Percentiles rank a stretch among this genome's conserved stretches.
Evolutionary conservation across 2,797 vertebrate species (phyloP).

Genomic region (Cyclopterus lumpus): DNA sequence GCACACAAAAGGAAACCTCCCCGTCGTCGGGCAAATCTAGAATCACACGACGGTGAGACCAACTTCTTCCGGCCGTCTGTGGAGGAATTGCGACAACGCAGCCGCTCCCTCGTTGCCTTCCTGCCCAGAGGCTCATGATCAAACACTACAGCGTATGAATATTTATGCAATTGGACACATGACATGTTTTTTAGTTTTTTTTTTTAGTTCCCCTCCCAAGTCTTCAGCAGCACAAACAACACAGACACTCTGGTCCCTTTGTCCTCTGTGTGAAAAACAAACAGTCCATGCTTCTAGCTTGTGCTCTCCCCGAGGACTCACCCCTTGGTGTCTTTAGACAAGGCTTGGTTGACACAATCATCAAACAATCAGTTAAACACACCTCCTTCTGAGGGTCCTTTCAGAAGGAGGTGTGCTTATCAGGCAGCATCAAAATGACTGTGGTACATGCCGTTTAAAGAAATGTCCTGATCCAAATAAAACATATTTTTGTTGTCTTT

Average conservation of each 20-base stretch:
- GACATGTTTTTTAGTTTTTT: constrained; percentile 3
- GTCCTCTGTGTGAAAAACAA: constrained; percentile 39
- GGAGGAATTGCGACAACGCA: constrained; percentile 15
- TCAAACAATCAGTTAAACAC: constrained; percentile 65
- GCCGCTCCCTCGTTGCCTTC: constrained; percentile 10
- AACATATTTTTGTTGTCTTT: not conserved
- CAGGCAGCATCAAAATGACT: constrained; percentile 5
- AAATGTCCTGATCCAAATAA: not conserved
- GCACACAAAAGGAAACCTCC: constrained; percentile 43
- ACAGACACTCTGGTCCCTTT: constrained; percentile 27
- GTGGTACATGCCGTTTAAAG: constrained; percentile 9
- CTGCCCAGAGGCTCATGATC: constrained; percentile 31
- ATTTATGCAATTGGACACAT: constrained; percentile 34
- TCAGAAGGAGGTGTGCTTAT: too few relatives aligned
- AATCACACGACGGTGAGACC: constrained; percentile 25
- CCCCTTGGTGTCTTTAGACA: constrained; percentile 40
- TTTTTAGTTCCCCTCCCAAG: constrained; percentile 9
- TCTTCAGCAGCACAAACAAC: constrained; percentile 28
- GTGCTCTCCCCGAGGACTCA: constrained; percentile 54
- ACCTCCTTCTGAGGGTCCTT: constrained; percentile 53
- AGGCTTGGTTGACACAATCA: constrained; percentile 60
- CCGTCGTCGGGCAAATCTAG: constrained; percentile 14
- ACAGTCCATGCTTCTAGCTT: constrained; percentile 17
- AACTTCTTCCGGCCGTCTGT: constrained; percentile 11
- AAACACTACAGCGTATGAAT: constrained; percentile 39